Conservation (phyloP, 2,113 vertebrate genomes). For the Ancistrus triradiatus region DNA sequence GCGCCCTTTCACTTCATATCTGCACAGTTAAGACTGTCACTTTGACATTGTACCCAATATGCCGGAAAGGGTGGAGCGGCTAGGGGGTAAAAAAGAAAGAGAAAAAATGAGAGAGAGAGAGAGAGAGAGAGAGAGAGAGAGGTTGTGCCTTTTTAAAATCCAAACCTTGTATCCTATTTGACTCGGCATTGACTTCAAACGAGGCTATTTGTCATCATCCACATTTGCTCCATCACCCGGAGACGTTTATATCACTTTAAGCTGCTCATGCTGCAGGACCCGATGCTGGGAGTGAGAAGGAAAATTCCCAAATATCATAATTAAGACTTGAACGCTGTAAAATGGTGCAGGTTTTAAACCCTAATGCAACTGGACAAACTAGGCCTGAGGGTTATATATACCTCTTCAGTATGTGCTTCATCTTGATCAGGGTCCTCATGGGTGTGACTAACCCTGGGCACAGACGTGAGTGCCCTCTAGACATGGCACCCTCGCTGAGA, state of each 20-base stretch:
- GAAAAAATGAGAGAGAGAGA: background rate
- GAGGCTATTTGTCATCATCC: slow-evolving; percentile 70
- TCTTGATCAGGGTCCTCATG: too few species aligned
- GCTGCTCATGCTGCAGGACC: slow-evolving; percentile 57
- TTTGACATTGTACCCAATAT: slow-evolving; percentile 59
- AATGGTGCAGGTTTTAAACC: background rate
- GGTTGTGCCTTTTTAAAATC: slow-evolving; percentile 53
- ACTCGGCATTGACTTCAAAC: slow-evolving; percentile 61
- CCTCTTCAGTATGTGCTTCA: too few species aligned
- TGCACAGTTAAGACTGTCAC: slow-evolving; percentile 56
- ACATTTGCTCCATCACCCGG: slow-evolving; percentile 70
- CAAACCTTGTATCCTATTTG: slow-evolving; percentile 65
- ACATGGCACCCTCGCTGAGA: too few species aligned
- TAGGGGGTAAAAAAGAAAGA: background rate
- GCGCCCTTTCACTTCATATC: slow-evolving; percentile 38
- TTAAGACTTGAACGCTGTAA: slow-evolving; percentile 11
- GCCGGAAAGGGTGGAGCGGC: slow-evolving; percentile 6
- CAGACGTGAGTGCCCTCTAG: too few species aligned
- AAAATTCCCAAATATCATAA: background rate
- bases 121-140: background rate
- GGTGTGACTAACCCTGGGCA: too few species aligned
- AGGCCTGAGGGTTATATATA: too few species aligned
- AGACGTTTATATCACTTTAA: slow-evolving; percentile 72
- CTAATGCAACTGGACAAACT: background rate
- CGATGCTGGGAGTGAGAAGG: slow-evolving; percentile 22